A percentile compares a stretch with the other conserved stretches of the same genome.
Evolutionary conservation across 1,140 invertebrate species (phyloP).

Genomic region (Chymomyza costata): DNA sequence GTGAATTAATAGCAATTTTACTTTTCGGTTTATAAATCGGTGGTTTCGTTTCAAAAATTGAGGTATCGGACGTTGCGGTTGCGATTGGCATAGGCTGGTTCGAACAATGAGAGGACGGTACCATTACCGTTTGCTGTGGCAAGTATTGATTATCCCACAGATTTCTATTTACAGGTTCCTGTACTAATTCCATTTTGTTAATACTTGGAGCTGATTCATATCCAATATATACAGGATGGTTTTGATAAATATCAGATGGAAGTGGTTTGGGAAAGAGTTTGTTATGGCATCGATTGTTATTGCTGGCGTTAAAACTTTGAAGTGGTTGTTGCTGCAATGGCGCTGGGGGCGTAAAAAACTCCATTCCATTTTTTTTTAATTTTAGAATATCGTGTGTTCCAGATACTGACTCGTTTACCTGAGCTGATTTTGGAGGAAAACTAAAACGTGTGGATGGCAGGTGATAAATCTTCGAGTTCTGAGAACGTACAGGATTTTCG

Average conservation of each 20-base stretch:
- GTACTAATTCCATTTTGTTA: conserved; percentile 6
- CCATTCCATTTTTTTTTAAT: no score
- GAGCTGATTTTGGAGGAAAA: no score
- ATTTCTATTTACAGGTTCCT: not conserved
- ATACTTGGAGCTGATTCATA: conserved; percentile 7
- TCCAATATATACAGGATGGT: conserved; percentile 15
- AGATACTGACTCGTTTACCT: no score
- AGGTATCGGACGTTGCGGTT: conserved; percentile 66
- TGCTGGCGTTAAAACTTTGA: conserved; percentile 22
- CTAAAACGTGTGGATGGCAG: no score
- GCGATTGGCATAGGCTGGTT: conserved; percentile 55
- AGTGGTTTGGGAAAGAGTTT: conserved; percentile 26
- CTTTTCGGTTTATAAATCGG: conserved; percentile 45
- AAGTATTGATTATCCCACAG: conserved; percentile 24
- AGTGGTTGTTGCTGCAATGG: conserved; percentile 27
- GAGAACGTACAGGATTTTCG: no score
- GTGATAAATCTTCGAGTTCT: no score
- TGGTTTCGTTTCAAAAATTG: conserved; percentile 72
- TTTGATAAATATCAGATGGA: conserved; percentile 29
- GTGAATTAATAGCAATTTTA: conserved; percentile 23
- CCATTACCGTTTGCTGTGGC: conserved; percentile 36
- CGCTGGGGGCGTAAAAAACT: no score
- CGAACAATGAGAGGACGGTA: conserved; percentile 47
- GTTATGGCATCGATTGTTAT: conserved; percentile 24
- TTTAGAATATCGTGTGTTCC: no score